These are phyloP conservation scores for Saccostrea echinata DNA, from an alignment of 1,140 invertebrate genomes.

Conservation along the genomic window DNA sequence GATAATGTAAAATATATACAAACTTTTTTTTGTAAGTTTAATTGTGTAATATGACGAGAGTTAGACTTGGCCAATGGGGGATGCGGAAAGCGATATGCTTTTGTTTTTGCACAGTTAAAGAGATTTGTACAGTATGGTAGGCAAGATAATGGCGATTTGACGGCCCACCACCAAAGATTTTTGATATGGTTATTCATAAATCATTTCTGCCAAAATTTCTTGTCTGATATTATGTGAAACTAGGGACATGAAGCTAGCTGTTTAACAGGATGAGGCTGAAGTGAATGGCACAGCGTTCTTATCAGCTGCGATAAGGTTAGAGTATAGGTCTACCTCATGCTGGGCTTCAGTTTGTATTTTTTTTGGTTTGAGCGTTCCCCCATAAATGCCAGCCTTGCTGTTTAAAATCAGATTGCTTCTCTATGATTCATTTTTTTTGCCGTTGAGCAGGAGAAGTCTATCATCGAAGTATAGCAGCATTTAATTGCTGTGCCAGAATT, in stretches of 20 bases:
- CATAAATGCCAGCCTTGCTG: constrained; percentile 42
- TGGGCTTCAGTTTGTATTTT: constrained; percentile 22
- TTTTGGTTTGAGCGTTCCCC: constrained; percentile 29
- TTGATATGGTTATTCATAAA: constrained; percentile 50
- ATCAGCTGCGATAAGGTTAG: constrained; percentile 54
- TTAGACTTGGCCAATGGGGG: constrained; percentile 6
- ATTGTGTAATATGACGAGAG: constrained; percentile 25
- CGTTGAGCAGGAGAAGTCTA: constrained; percentile 34
- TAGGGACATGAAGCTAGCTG: constrained; percentile 41
- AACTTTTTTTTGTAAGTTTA: constrained; percentile 1
- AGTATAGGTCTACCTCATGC: constrained; percentile 40
- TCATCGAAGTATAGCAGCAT: constrained; percentile 31
- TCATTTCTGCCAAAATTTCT: constrained; percentile 55
- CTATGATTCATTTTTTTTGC: constrained; percentile 53
- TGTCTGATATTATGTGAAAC: constrained; percentile 49
- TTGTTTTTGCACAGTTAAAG: constrained; percentile 29
- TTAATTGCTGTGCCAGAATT: constrained; percentile 41
- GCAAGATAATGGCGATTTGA: constrained; percentile 22
- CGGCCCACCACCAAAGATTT: constrained; percentile 41
- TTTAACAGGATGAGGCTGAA: constrained; percentile 28
- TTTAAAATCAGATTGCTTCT: constrained; percentile 42
- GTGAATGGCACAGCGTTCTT: constrained; percentile 43
- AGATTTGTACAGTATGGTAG: constrained; percentile 21
- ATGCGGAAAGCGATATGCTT: constrained; percentile 12
- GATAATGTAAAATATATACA: background rate